Evolutionary conservation across 92 coral and sea anemone genomes (phyloP).

Genomic region (Hydrozoanthus gracilis): DNA sequence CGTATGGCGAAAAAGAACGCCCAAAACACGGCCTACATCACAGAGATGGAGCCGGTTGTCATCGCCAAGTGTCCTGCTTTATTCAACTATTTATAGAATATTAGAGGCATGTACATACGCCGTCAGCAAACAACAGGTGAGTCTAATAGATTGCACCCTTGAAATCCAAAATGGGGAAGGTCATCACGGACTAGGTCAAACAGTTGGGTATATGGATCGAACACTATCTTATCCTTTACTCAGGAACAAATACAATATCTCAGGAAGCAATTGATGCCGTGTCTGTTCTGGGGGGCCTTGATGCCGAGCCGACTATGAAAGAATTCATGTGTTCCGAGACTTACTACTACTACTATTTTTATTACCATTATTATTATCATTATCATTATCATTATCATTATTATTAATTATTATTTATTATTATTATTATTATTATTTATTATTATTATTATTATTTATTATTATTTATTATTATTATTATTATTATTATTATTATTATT

Average conservation of each 20-base stretch:
- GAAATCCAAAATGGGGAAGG: conserved; percentile 29
- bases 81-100: conserved; percentile 26
- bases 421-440: no score
- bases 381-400: no score
- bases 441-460: no score
- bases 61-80: no score
- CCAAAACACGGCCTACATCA: background rate
- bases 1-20: conserved; percentile 31
- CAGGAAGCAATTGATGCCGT: no score
- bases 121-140: conserved; percentile 18
- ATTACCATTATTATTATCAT: no score
- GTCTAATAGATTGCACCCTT: conserved; percentile 5
- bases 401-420: no score
- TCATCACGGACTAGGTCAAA: conserved; percentile 1
- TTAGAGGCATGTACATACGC: conserved; percentile 33
- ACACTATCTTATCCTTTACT: background rate
- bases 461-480: no score
- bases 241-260: background rate
- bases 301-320: conserved; percentile 20
- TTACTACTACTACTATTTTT: no score
- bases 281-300: conserved; percentile 29
- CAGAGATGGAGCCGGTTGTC: no score
- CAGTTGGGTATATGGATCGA: background rate
- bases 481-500: no score
- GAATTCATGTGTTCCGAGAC: background rate